Conservation (phyloP, 2,113 vertebrate genomes). For the Ovibos moschatus region DNA sequence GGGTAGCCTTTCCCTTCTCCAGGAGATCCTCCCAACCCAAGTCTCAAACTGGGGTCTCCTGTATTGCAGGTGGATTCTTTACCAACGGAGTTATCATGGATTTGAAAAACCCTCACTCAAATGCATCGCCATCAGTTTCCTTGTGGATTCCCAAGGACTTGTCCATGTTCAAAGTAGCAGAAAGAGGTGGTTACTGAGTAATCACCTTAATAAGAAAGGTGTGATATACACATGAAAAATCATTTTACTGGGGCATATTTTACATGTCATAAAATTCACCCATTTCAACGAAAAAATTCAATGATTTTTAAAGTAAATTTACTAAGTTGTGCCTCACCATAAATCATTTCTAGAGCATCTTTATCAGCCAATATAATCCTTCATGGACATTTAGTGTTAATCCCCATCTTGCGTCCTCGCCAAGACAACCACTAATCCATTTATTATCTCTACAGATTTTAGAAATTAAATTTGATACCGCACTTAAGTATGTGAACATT, state of each 20-base stretch:
- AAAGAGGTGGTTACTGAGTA: not conserved
- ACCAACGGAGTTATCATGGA: not conserved
- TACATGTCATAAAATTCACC: not conserved
- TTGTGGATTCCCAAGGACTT: not conserved
- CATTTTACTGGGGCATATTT: not conserved
- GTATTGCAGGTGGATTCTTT: not conserved
- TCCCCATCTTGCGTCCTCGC: not conserved
- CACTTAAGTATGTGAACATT: not conserved
- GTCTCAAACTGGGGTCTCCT: fast-evolving
- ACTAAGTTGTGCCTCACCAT: not conserved
- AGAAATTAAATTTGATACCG: not conserved
- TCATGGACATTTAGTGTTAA: not conserved
- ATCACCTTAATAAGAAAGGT: not conserved
- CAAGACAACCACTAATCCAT: not conserved
- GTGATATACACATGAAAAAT: not conserved
- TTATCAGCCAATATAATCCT: not conserved
- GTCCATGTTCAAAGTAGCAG: not conserved
- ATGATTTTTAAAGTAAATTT: not conserved
- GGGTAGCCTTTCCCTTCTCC: not conserved
- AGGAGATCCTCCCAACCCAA: not conserved
- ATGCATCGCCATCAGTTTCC: not conserved
- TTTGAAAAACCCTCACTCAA: not conserved
- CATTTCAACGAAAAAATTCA: not conserved
- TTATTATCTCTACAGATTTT: not conserved
- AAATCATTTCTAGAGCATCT: not conserved